A percentile compares a stretch with the other conserved stretches of the same genome.
phyloP scores from a whole-genome alignment of 2,888 invertebrate genomes.

The Macrophya alboannulata region DNA sequence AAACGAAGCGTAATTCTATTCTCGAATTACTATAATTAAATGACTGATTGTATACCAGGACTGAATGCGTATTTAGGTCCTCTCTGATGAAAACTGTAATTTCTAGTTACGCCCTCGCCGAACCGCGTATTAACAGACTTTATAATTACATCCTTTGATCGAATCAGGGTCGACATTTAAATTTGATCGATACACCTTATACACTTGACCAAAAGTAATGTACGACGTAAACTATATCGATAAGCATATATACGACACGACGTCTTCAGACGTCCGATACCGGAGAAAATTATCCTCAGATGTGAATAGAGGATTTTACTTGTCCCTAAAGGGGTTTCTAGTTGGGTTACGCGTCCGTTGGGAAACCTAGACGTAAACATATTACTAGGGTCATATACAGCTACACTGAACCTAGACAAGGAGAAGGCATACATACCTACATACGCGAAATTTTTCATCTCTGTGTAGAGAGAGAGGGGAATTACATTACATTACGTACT shows the following conservation, averaged over 20 bases:
- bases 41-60: neutral
- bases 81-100: neutral
- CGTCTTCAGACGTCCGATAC: neutral
- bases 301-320: neutral
- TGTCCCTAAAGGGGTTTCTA: neutral
- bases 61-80: neutral
- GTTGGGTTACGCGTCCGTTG: neutral
- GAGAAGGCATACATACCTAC: neutral
- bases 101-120: neutral
- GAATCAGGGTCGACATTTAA: conserved; percentile 11
- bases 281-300: conserved; percentile 13
- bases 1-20: neutral
- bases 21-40: neutral
- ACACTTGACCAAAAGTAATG: neutral
- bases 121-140: neutral
- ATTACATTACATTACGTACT: neutral
- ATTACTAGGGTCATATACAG: neutral
- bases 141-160: conserved; percentile 2
- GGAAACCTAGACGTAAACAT: conserved; percentile 13
- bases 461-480: neutral
- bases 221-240: neutral
- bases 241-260: neutral
- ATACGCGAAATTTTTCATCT: neutral
- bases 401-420: neutral
- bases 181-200: neutral